Evolutionary conservation across 2,113 vertebrate genomes (phyloP).

Genomic region (Nasalis larvatus): DNA sequence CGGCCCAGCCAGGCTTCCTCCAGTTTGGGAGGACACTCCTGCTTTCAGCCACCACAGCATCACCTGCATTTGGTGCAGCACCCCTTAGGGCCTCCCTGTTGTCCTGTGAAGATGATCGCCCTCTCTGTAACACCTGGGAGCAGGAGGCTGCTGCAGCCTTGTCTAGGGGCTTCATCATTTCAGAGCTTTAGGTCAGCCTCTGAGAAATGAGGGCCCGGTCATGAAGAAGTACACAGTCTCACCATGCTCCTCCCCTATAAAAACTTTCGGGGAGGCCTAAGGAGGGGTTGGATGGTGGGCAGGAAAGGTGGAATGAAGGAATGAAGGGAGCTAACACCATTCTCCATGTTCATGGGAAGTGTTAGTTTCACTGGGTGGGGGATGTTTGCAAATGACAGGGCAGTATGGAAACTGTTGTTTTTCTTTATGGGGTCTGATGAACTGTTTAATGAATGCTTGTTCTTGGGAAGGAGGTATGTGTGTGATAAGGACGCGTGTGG

Average conservation of each 20-base stretch:
- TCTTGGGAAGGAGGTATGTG: background rate
- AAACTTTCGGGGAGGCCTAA: background rate
- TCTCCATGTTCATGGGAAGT: background rate
- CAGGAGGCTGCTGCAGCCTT: accelerated
- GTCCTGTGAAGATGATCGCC: accelerated
- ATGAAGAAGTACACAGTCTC: background rate
- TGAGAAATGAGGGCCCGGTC: too few relatives aligned
- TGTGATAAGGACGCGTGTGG: background rate
- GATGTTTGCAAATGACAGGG: background rate
- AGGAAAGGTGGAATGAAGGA: background rate
- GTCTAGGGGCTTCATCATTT: background rate
- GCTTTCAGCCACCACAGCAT: background rate
- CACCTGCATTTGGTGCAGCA: accelerated
- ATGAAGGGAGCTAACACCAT: too few relatives aligned
- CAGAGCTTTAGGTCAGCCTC: background rate
- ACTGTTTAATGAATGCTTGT: background rate
- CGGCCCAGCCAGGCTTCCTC: accelerated
- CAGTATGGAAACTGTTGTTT: background rate
- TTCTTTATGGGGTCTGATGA: background rate
- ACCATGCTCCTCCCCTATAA: background rate
- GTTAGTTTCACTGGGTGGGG: background rate
- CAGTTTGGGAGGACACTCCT: accelerated
- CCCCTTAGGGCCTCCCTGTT: background rate
- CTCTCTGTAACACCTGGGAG: too few relatives aligned
- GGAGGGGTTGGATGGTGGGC: accelerated